A percentile compares a stretch with the other conserved stretches of the same genome.
Evolutionary conservation across 2,113 vertebrate genomes (phyloP).

Genomic region (Pseudolaguvia tuberculata): DNA sequence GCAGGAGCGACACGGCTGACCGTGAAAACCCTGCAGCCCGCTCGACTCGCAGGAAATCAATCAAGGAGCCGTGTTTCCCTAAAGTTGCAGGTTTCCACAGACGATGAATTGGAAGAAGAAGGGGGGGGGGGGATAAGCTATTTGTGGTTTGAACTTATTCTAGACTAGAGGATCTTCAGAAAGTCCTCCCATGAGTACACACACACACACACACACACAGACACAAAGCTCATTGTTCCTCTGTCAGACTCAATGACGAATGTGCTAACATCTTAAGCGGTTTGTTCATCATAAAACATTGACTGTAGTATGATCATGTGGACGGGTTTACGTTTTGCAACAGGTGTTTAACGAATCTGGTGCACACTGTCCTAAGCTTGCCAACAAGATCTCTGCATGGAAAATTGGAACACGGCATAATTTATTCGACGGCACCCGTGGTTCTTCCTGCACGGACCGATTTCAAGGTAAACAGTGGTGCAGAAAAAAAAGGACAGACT

Average conservation of each 20-base stretch:
- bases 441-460: conserved; percentile 74
- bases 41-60: conserved; percentile 67
- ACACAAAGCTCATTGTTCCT: conserved; percentile 30
- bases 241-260: conserved; percentile 35
- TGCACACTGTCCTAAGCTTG: conserved; percentile 25
- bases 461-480: background rate
- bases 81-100: conserved; percentile 50
- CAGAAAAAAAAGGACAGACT: conserved; percentile 28
- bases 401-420: conserved; percentile 83
- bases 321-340: background rate
- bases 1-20: conserved; percentile 65
- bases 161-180: conserved; percentile 38
- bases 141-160: conserved; percentile 45
- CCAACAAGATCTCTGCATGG: background rate
- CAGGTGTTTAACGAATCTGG: conserved; percentile 34
- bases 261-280: conserved; percentile 37
- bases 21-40: conserved; percentile 59
- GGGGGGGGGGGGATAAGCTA: conserved; percentile 37
- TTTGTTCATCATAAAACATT: conserved; percentile 3
- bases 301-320: conserved; percentile 33
- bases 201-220: conserved; percentile 23
- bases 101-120: background rate
- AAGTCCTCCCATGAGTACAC: conserved; percentile 24
- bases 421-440: conserved; percentile 76
- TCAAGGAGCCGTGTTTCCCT: conserved; percentile 59